These are phyloP conservation scores for Hafferia zeledoni DNA, from an alignment of 2,797 vertebrate species.

Conservation along the genomic window DNA sequence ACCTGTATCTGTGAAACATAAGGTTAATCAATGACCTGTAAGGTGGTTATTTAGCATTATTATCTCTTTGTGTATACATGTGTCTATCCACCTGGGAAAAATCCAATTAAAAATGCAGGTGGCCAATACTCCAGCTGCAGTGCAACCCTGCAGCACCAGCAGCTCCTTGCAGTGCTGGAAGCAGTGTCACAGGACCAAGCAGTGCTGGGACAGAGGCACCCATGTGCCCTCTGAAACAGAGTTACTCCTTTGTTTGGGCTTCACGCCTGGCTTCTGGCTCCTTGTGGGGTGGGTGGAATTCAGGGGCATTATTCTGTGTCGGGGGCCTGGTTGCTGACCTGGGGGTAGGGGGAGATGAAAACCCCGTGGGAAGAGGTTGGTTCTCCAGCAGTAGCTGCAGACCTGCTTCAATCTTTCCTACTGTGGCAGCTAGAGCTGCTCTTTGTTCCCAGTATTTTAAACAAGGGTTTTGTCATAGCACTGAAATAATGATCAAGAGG, in stretches of 20 bases:
- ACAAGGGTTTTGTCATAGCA: background rate
- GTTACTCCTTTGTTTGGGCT: background rate
- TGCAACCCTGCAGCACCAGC: accelerated
- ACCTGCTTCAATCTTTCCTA: background rate
- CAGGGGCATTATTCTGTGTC: background rate
- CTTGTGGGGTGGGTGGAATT: accelerated
- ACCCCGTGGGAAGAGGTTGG: background rate
- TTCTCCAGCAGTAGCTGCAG: background rate
- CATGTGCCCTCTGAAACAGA: background rate
- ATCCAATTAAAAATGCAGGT: background rate
- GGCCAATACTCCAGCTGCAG: background rate
- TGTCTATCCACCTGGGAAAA: background rate
- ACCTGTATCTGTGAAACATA: background rate
- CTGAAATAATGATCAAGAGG: background rate
- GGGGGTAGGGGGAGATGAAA: background rate
- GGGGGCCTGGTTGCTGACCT: background rate
- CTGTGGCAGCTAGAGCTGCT: background rate
- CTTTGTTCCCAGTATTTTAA: background rate
- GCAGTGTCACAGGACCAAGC: accelerated
- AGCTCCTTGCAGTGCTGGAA: background rate
- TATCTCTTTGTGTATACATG: background rate
- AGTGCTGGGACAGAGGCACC: accelerated
- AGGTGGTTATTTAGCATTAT: background rate
- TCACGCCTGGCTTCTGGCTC: background rate
- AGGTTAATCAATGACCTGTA: background rate